Evolutionary conservation across 1,140 invertebrate genomes (phyloP), one percentile per base, ranked within the genome.

Genomic region (Telenomus remus): DNA sequence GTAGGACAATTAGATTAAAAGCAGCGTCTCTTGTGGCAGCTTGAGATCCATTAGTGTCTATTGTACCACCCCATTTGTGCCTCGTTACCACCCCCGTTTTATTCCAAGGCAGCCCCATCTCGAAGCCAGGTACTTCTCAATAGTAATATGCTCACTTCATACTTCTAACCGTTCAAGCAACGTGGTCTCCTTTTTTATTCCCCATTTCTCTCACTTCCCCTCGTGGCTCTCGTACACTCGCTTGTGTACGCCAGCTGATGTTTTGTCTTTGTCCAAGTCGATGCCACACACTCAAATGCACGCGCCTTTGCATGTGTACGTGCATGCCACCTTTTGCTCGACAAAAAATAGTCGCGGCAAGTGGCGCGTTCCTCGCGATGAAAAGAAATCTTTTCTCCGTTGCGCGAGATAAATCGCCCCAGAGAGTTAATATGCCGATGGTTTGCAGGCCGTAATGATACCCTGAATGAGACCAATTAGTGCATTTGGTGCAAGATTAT

Each of bases 111-210:
- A 84, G 80, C 81, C 74, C 81, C 76, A 85, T 86, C 85, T 85
- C 85, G 85, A 88, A 88, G 84, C 85, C 83, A 84, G 85, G 85
- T 88, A 87, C 86, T 88, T 87, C 85, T 87, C 86, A 87, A 86
- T 88, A 86, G 87, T 88, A 88, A 88, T 87, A 88, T 85, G 87
- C 87, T 88, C 87, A 88, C 87, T 88, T 87, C 84, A 86, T 87
- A 85, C 82, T 81, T 84, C 65, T 78, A 79, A 61, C 60, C 63
- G 61, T 27, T 27, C 60, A 79, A 59, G 56, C 63, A 57, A 64
- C 77, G 78, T 78, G 60, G n/a, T 63, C 64, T 42, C 50, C 69
- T 68, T 73, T 50, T 53, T 76, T 35, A 59, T 39, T 47, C 46
- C 14, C 55, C 65, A 16, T 44, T 53, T 54, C 74, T 56, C 61